Evolutionary conservation across 2,888 invertebrate genomes (phyloP), one percentile per base, ranked within the genome.

Genomic region (Melolontha melolontha): DNA sequence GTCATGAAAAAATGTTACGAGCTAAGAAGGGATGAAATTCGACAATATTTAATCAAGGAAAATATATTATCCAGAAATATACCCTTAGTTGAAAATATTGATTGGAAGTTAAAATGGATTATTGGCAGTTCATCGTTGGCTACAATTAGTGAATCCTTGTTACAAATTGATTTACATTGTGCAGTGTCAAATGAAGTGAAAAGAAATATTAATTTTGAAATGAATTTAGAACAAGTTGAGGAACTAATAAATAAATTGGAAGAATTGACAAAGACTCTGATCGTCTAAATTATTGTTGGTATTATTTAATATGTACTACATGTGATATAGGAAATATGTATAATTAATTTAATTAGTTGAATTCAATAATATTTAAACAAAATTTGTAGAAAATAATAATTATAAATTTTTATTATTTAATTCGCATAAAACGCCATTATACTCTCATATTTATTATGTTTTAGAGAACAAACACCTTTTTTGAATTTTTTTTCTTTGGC

Each of bases 91-190:
- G 79, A 80, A 42, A 84, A 85, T 71, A 83, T 85, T 70, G 86
- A 87, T 75, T 87, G 87, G 86, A 84, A 84, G 77, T 71, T 87
- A 39, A 86, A 85, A 82, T 84, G 86, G 79, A 75, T 87, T 29
- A 81, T 87, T 78, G 87, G 87, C 16, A 85, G 85, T 49, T 86
- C 86, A 65, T 83, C 83, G 73, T 75, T 86, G 67, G 82, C 85
- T 40, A 79, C 84, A 0, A 70, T 85, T 12, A 80, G 83, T 69
- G 84, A 86, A 77, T 83, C 85, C 6, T 73, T 86, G 34, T 73
- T 86, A 34, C 85, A 86, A 70, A 64, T 87, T 50, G 84, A 86
- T 75, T 77, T 87, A 17, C 75, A 79, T 67, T 83, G 81, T 73
- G 64, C 73, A 17, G 66, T 68, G 12, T 62, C 72, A 8, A 68